Conservation (phyloP, 2,113 vertebrate species). For the Choloepus hoffmanni region DNA sequence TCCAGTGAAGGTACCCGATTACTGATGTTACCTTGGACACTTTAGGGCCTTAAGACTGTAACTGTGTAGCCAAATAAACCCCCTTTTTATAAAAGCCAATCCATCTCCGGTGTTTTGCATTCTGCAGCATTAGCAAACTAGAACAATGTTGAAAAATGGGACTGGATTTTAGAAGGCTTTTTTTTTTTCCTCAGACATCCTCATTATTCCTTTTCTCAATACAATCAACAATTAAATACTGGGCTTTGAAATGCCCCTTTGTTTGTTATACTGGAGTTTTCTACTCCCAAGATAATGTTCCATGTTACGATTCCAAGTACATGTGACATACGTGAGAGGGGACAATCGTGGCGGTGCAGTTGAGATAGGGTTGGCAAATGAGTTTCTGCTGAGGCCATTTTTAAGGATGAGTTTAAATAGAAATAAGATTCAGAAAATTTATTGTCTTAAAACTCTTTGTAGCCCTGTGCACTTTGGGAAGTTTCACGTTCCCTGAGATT, state of each 20-base stretch:
- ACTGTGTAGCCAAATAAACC: no score
- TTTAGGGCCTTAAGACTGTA: no score
- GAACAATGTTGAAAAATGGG: not conserved
- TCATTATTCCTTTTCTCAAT: not conserved
- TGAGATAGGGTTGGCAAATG: not conserved
- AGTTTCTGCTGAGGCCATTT: not conserved
- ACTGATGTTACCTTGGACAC: no score
- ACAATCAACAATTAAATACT: not conserved
- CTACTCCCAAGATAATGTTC: not conserved
- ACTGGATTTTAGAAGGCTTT: not conserved
- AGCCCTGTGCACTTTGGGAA: not conserved
- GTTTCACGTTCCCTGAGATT: not conserved
- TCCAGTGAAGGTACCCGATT: no score
- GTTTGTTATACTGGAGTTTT: not conserved
- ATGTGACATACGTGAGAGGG: not conserved
- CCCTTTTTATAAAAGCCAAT: no score
- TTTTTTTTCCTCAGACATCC: not conserved
- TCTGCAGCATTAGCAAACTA: no score
- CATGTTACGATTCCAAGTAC: not conserved
- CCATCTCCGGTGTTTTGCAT: no score
- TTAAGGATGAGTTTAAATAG: not conserved
- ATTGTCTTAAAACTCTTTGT: constrained; percentile 36
- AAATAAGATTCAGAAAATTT: not conserved
- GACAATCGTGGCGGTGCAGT: not conserved
- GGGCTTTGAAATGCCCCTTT: not conserved